Conservation (phyloP, 2,113 vertebrate genomes). For the Tretioscincus oriximinensis region DNA sequence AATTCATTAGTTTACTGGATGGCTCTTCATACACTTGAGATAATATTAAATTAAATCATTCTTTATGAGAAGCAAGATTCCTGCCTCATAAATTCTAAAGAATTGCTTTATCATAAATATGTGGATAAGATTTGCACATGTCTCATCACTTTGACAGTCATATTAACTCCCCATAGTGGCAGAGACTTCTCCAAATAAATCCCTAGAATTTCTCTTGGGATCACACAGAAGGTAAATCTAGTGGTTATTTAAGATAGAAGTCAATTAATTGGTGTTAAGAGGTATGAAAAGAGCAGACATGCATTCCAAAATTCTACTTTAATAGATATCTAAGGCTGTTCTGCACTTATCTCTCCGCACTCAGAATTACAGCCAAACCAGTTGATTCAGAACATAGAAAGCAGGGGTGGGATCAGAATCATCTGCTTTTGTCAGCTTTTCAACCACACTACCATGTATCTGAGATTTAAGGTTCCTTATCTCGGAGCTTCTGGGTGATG, state of each 20-base stretch:
- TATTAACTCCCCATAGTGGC: slow-evolving; percentile 8
- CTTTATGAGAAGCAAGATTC: slow-evolving; percentile 18
- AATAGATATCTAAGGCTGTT: background rate
- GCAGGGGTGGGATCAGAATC: too few species aligned
- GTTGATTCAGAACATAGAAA: too few species aligned
- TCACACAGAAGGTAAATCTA: slow-evolving; percentile 15
- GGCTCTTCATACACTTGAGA: slow-evolving; percentile 9
- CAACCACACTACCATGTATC: too few species aligned
- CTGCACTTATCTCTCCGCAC: background rate
- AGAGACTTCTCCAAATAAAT: slow-evolving; percentile 13
- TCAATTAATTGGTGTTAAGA: slow-evolving; percentile 8
- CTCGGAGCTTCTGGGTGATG: too few species aligned
- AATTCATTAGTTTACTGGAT: slow-evolving; percentile 10
- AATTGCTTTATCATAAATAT: background rate
- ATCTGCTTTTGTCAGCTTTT: too few species aligned
- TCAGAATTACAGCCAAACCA: too few species aligned
- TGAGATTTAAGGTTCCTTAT: too few species aligned
- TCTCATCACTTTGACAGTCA: slow-evolving; percentile 5
- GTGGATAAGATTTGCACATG: background rate
- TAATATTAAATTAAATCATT: slow-evolving; percentile 12
- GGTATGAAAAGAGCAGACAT: background rate
- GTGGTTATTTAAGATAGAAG: slow-evolving; percentile 5
- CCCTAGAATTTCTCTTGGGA: background rate
- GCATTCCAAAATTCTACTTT: background rate
- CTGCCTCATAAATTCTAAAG: slow-evolving; percentile 15